Base-by-base conservation (phyloP, 2,888 invertebrate species). In the Galerucella pusilla region DNA sequence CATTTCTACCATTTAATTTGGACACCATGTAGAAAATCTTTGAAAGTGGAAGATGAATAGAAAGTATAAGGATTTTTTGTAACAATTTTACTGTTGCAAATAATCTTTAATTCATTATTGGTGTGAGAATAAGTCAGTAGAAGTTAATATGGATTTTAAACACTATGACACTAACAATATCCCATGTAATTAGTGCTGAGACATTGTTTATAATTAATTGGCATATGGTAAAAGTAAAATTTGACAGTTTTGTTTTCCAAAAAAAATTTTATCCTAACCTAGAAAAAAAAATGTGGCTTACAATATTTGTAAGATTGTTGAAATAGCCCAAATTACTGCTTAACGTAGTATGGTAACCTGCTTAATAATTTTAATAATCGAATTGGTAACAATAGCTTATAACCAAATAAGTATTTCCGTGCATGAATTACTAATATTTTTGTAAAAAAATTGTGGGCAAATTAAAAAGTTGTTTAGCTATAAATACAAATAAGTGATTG, bases 71-170 rank as follows among this genome's bases (percentile, higher is more conserved):
- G 11, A 59, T 59, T 69, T 46, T 46, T 69, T 46, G 49, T 20
- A 69, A 46, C 12, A 69, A 54, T 76, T 77, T 76, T 64, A 69
- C 60, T 59, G 64, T 66, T 75, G 52, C 16, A 74, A 76, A 68
- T 68, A 72, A 70, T 67, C 74, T 68, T 78, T 74, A 60, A 68
- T 68, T 70, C 71, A 74, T 54, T 75, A 71, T 74, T 73, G 68
- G 28, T 60, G 68, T 66, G 71, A 65, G 69, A 74, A 71, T 74
- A 69, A 71, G 79, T 74, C 76, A 77, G 73, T 60, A 59, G 75
- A 75, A 71, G 61, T 67, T 68, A 76, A 67, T 75, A 69, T 49
- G 61, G 57, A 74, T 76, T 76, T 76, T 72, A 73, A 79, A 76
- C 74, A 73, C 73, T 64, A 66, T 75, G 76, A 67, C 73, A 70